Percentiles rank a stretch among this genome's conserved stretches.
These are phyloP conservation scores for Noctuana brunneofusca DNA, from an alignment of 2,888 invertebrate species.

Conservation along the genomic window DNA sequence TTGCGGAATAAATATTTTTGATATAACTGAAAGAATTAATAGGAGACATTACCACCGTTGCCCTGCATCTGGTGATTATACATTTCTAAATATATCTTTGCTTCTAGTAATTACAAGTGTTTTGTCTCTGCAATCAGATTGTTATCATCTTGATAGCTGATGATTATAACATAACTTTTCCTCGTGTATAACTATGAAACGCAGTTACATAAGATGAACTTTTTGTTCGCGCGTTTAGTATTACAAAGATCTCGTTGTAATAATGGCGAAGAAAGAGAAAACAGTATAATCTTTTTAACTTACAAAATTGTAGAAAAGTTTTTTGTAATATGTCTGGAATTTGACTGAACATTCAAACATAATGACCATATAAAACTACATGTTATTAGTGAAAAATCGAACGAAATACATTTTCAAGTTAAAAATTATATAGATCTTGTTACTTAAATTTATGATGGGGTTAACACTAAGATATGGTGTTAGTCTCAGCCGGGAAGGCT, in stretches of 20 bases:
- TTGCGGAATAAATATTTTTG: too few relatives aligned
- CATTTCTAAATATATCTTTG: neutral
- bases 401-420: too few relatives aligned
- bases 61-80: neutral
- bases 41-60: neutral
- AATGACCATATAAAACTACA: too few relatives aligned
- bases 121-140: slow-evolving; percentile 10
- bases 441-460: too few relatives aligned
- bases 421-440: too few relatives aligned
- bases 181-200: slow-evolving; percentile 2
- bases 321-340: too few relatives aligned
- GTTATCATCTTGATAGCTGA: slow-evolving; percentile 21
- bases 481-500: too few relatives aligned
- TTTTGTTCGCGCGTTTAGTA: slow-evolving; percentile 14
- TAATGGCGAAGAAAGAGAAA: neutral
- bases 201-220: slow-evolving; percentile 15
- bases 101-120: slow-evolving; percentile 10
- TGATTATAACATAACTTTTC: slow-evolving; percentile 26
- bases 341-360: neutral
- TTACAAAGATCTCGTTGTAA: neutral
- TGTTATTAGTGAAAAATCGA: too few relatives aligned
- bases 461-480: too few relatives aligned
- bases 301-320: neutral
- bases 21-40: too few relatives aligned
- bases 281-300: neutral